Evolutionary conservation across 2,888 invertebrate species (phyloP).

Genomic region (Gibbula magus): DNA sequence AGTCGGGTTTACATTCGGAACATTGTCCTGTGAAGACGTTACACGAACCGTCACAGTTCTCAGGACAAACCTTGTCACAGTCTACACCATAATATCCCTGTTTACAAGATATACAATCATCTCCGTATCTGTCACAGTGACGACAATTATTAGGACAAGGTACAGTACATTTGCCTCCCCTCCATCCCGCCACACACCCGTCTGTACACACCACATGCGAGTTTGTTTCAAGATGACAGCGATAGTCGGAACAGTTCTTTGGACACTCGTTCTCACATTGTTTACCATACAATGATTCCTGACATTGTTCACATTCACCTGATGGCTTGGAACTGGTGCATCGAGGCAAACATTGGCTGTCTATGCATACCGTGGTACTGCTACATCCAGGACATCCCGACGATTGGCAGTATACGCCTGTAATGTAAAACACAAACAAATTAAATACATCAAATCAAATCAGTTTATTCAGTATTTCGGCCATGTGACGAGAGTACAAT

Average conservation of each 20-base stretch:
- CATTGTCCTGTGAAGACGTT: background rate
- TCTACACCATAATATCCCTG: background rate
- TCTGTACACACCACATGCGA: constrained; percentile 36
- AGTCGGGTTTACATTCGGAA: background rate
- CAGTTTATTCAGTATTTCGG: no score
- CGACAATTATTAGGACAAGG: background rate
- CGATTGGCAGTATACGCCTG: no score
- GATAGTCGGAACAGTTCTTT: background rate
- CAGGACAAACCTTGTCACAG: background rate
- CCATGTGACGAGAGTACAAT: no score
- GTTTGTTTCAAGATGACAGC: constrained; percentile 27
- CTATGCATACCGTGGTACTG: no score
- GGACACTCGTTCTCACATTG: background rate
- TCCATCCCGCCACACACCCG: constrained; percentile 40
- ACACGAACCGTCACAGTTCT: background rate
- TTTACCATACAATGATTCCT: background rate
- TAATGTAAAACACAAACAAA: no score
- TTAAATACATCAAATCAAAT: no score
- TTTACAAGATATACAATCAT: background rate
- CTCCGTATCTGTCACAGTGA: background rate
- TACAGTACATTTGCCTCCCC: constrained; percentile 29
- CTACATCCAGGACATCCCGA: no score
- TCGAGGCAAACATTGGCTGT: background rate
- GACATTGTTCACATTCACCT: background rate
- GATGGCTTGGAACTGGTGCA: background rate